Conservation (phyloP, 2,888 invertebrate species). For the Acronicta leporina region DNA sequence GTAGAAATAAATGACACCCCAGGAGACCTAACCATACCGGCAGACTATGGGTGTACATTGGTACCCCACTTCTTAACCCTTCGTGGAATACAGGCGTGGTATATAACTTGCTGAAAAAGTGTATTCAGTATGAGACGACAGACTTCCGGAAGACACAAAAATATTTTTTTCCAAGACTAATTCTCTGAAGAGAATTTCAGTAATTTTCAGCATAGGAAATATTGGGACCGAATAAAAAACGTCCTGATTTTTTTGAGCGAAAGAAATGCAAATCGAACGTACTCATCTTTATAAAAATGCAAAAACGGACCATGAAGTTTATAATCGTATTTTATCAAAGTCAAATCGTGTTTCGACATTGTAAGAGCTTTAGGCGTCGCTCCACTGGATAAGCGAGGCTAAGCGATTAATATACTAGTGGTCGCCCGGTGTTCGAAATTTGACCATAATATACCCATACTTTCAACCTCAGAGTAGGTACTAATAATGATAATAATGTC, state of each 20-base stretch:
- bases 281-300: slow-evolving; percentile 73
- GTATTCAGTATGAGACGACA: no score
- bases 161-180: slow-evolving; percentile 12
- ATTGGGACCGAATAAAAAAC: slow-evolving; percentile 33
- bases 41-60: no score
- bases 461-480: no score
- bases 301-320: slow-evolving; percentile 69
- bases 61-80: no score
- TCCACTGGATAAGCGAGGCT: slow-evolving; percentile 20
- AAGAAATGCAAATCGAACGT: slow-evolving; percentile 58
- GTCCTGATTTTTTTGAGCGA: slow-evolving; percentile 26
- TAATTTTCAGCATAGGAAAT: slow-evolving; percentile 9
- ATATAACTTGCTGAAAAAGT: no score
- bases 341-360: slow-evolving; percentile 80
- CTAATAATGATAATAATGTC: no score
- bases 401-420: not conserved
- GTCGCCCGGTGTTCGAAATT: no score
- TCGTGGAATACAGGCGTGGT: no score
- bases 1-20: no score
- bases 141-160: no score
- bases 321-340: slow-evolving; percentile 84
- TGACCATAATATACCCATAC: no score
- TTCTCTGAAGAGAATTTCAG: slow-evolving; percentile 30
- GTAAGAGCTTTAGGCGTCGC: slow-evolving; percentile 60
- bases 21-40: no score